Percentiles rank a stretch among this genome's conserved stretches.
phyloP scores from a whole-genome alignment of 2,113 vertebrate genomes.

The Guaruba guarouba region DNA sequence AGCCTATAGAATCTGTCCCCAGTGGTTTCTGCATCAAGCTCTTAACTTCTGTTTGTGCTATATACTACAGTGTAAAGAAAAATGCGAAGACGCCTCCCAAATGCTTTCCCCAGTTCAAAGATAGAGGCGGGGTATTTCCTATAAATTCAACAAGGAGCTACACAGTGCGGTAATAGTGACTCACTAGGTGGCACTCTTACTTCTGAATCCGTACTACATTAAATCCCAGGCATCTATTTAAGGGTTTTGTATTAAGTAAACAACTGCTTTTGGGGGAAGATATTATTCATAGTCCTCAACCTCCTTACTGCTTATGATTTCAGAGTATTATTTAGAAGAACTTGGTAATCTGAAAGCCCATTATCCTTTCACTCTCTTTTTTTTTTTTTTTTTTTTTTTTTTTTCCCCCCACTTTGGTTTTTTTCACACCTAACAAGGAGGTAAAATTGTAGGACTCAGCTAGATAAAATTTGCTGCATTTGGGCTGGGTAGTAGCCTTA shows the following conservation, averaged over 20 bases:
- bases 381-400: not conserved
- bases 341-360: not conserved
- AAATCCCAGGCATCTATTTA: not conserved
- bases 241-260: not conserved
- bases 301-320: not conserved
- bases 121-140: not conserved
- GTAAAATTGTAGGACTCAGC: not conserved
- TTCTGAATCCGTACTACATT: constrained; percentile 31
- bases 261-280: not conserved
- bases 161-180: not conserved
- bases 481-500: not conserved
- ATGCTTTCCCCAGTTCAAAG: not conserved
- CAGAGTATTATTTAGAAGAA: constrained; percentile 14
- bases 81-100: not conserved
- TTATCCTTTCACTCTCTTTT: not conserved
- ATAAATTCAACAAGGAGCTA: not conserved
- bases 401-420: too few relatives aligned
- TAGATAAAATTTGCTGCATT: not conserved
- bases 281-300: not conserved
- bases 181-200: constrained; percentile 65
- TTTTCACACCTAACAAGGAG: not conserved
- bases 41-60: not conserved
- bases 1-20: not conserved
- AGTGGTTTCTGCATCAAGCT: not conserved
- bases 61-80: not conserved